Percentiles rank a stretch among this genome's conserved stretches.
Conservation (phyloP, 2,797 vertebrate species). For the Oryzias sinensis region DNA sequence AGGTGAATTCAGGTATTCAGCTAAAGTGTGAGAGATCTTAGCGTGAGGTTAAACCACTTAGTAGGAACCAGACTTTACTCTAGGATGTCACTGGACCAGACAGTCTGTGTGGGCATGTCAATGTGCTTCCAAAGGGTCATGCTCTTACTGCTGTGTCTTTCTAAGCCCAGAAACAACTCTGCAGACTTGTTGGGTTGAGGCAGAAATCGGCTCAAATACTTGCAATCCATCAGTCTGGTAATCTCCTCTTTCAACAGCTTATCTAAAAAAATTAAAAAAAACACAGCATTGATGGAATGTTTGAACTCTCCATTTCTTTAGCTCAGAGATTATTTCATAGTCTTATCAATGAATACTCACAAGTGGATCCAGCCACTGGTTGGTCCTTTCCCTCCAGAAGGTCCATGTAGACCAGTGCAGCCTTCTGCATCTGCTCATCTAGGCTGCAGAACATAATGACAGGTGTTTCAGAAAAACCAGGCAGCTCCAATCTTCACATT, state of each 20-base stretch:
- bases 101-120: no score
- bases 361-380: constrained; percentile 89
- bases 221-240: constrained; percentile 81
- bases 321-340: neutral
- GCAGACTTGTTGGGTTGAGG: constrained; percentile 67
- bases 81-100: no score
- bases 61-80: no score
- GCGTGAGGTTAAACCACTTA: no score
- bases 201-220: constrained; percentile 88
- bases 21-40: no score
- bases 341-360: constrained; percentile 76
- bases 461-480: neutral
- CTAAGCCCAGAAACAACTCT: constrained; percentile 51
- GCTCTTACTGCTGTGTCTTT: constrained; percentile 50
- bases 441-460: constrained; percentile 72
- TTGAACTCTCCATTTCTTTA: neutral
- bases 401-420: constrained; percentile 85
- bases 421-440: constrained; percentile 89
- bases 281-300: neutral
- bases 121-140: neutral
- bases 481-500: no score
- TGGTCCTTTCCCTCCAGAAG: constrained; percentile 91
- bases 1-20: no score
- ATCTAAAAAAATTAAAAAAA: constrained; percentile 70
- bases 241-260: constrained; percentile 89